Percentiles rank a stretch among this genome's conserved stretches.
Conservation (phyloP, 2,113 vertebrate species). For the Pedionomus torquatus region DNA sequence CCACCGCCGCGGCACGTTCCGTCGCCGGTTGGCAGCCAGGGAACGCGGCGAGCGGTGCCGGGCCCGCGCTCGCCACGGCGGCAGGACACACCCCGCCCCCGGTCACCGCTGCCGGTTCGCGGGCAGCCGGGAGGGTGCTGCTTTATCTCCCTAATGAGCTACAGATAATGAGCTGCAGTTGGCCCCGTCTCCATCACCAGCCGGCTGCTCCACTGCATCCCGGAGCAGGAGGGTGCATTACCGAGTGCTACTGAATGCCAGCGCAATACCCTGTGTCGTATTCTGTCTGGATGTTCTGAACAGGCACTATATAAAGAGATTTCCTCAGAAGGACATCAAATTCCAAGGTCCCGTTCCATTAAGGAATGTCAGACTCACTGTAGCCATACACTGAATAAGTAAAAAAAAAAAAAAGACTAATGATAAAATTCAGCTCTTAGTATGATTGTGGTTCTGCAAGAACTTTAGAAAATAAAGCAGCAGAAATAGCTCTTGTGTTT, state of each 20-base stretch:
- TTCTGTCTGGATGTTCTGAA: background rate
- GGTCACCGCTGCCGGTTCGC: background rate
- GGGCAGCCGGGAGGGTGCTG: background rate
- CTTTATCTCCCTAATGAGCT: background rate
- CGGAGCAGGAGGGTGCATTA: background rate
- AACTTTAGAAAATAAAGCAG: background rate
- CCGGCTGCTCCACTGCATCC: no score
- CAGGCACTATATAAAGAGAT: background rate
- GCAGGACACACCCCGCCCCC: background rate
- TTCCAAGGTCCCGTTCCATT: background rate
- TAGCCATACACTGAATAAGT: background rate
- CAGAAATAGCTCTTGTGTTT: background rate
- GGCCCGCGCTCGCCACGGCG: background rate
- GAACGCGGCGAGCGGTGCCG: background rate
- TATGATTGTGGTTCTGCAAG: background rate
- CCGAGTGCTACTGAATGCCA: accelerated
- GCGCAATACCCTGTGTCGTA: no score
- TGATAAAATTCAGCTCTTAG: background rate
- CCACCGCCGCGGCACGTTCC: accelerated
- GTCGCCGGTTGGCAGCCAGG: accelerated
- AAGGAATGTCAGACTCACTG: background rate
- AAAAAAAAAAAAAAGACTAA: background rate
- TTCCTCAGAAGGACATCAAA: background rate
- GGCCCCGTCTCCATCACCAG: background rate
- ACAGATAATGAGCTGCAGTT: no score